phyloP scores from a whole-genome alignment of 2,797 vertebrate genomes.

The Sarcoramphus papa region DNA sequence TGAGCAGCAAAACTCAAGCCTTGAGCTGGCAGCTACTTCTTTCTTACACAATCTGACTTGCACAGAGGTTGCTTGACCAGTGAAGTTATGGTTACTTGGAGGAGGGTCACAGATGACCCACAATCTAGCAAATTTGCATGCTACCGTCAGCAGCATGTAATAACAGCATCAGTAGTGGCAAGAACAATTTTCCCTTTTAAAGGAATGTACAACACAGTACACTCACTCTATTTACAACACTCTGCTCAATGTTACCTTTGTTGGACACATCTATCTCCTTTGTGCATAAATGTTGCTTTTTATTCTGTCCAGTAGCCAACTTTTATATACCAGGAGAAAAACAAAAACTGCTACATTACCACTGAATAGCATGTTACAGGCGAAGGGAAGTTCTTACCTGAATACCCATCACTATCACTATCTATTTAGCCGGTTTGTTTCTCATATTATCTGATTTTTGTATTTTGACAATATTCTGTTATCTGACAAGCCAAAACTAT shows the following conservation, averaged over 20 bases:
- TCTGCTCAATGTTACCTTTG: neutral
- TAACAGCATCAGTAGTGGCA: neutral
- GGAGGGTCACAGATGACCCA: neutral
- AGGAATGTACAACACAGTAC: neutral
- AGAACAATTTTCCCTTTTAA: neutral
- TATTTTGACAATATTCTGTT: neutral
- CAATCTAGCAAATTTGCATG: neutral
- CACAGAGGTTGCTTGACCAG: neutral
- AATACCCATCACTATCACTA: neutral
- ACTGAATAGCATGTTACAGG: neutral
- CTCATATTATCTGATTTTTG: neutral
- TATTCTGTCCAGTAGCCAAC: neutral
- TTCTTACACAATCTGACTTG: neutral
- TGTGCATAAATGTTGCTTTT: neutral
- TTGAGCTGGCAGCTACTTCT: neutral
- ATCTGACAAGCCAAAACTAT: neutral
- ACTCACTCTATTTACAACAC: neutral
- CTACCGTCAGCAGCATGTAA: neutral
- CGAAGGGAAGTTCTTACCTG: neutral
- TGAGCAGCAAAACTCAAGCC: neutral
- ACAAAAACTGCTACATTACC: neutral
- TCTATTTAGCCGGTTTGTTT: neutral
- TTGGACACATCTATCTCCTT: neutral
- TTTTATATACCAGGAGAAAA: neutral
- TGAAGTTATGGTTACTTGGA: neutral